Percentiles rank a stretch among this genome's conserved stretches.
These are phyloP conservation scores for Onychomys leucogaster DNA, from an alignment of 2,797 vertebrate genomes.

Conservation along the genomic window DNA sequence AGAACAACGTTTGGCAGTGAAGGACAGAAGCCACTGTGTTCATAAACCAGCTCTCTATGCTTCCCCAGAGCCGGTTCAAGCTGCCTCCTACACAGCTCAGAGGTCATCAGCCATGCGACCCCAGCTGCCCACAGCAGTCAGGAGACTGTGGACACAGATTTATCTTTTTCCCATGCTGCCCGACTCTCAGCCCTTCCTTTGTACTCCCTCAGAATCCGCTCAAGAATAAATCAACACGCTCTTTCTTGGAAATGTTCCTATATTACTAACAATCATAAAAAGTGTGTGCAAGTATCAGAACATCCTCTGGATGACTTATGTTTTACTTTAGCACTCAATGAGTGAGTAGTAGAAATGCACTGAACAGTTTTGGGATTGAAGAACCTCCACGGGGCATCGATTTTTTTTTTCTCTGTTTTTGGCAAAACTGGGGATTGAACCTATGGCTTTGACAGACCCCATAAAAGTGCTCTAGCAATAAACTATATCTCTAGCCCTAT, in stretches of 20 bases:
- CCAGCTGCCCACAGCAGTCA: not conserved
- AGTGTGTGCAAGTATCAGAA: not conserved
- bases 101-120: not conserved
- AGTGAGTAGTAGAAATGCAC: not conserved
- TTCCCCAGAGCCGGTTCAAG: not conserved
- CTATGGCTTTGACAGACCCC: not conserved
- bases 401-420: not conserved
- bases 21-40: not conserved
- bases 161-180: not conserved
- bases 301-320: not conserved
- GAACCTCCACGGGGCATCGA: rapidly evolving
- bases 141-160: not conserved
- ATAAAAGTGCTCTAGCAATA: not conserved
- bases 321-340: not conserved
- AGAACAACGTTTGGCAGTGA: not conserved
- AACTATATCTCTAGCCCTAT: not conserved
- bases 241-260: not conserved
- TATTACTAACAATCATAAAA: not conserved
- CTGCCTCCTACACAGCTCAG: not conserved
- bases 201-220: not conserved
- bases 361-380: not conserved
- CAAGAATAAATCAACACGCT: not conserved
- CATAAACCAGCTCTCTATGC: not conserved
- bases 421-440: not conserved
- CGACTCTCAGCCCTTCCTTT: not conserved